Conservation (phyloP, 2,888 invertebrate species). For the Alsophila aescularia region DNA sequence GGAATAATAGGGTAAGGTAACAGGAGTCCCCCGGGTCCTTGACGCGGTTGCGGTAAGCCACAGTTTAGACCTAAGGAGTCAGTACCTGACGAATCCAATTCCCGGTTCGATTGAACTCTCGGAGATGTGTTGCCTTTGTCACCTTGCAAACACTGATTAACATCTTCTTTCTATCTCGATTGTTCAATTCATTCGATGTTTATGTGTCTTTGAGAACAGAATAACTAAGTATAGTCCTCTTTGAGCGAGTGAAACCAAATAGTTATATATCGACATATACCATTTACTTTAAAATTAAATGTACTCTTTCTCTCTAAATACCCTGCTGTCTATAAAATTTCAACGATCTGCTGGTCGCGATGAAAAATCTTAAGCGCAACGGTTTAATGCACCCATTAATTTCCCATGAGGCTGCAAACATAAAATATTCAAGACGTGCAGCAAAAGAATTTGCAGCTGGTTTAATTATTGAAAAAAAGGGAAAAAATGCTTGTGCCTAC, state of each 20-base stretch:
- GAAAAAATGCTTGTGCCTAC: slow-evolving; percentile 43
- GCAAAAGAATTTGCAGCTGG: slow-evolving; percentile 59
- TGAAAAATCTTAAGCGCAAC: slow-evolving; percentile 62
- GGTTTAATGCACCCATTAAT: slow-evolving; percentile 64
- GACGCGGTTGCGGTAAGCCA: slow-evolving; percentile 59
- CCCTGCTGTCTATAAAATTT: slow-evolving; percentile 45
- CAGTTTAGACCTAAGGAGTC: slow-evolving; percentile 55
- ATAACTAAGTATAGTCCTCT: slow-evolving; percentile 1
- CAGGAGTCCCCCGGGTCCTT: slow-evolving; percentile 55
- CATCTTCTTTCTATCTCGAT: slow-evolving; percentile 24
- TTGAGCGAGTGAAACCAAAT: background rate
- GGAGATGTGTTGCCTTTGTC: slow-evolving; percentile 37
- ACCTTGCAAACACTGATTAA: slow-evolving; percentile 41
- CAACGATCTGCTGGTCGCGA: slow-evolving; percentile 47
- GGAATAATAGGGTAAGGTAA: slow-evolving; percentile 65
- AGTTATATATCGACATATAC: background rate
- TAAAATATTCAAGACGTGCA: slow-evolving; percentile 69
- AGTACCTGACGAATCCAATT: slow-evolving; percentile 55
- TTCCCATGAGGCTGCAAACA: slow-evolving; percentile 64
- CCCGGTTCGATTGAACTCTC: slow-evolving; percentile 46
- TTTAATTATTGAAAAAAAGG: slow-evolving; percentile 63
- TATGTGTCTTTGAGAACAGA: slow-evolving; percentile 16
- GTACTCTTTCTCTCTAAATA: slow-evolving; percentile 6
- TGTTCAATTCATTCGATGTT: slow-evolving; percentile 28
- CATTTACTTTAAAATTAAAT: slow-evolving; percentile 16